Percentiles rank a stretch among this genome's conserved stretches.
phyloP scores from a whole-genome alignment of 2,888 invertebrate species.

The Hyppa rectilinea region DNA sequence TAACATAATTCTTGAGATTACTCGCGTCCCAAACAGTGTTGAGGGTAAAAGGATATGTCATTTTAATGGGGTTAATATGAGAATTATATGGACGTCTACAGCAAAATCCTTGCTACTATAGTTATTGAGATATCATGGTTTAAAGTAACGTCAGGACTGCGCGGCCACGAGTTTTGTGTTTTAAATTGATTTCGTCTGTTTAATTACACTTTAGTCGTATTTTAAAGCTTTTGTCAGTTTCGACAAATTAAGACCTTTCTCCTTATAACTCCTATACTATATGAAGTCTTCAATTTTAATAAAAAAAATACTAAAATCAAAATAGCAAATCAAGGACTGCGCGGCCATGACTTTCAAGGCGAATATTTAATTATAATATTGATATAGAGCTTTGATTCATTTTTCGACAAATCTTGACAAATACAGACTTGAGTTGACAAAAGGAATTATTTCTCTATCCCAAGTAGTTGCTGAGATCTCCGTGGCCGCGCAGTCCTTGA shows the following conservation, averaged over 20 bases:
- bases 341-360: conserved; percentile 48
- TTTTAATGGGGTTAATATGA: conserved; percentile 42
- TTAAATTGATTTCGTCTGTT: conserved; percentile 42
- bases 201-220: conserved; percentile 37
- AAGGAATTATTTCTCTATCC: conserved; percentile 48
- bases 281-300: conserved; percentile 44
- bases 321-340: conserved; percentile 47
- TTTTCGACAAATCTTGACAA: conserved; percentile 50
- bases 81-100: conserved; percentile 44
- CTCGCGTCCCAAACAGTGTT: conserved; percentile 35
- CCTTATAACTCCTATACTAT: conserved; percentile 44
- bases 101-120: conserved; percentile 43
- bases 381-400: conserved; percentile 48
- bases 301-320: conserved; percentile 45
- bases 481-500: conserved; percentile 47
- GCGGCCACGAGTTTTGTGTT: conserved; percentile 43
- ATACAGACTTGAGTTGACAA: conserved; percentile 47
- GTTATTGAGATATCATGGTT: conserved; percentile 44
- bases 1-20: conserved; percentile 38
- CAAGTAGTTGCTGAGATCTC: conserved; percentile 51
- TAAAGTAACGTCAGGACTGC: conserved; percentile 45
- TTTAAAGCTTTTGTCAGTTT: conserved; percentile 44
- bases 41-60: conserved; percentile 42
- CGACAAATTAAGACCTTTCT: conserved; percentile 40
- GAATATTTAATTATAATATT: conserved; percentile 49